phyloP scores from a whole-genome alignment of 2,113 vertebrate species.

The Sigmodon hispidus region DNA sequence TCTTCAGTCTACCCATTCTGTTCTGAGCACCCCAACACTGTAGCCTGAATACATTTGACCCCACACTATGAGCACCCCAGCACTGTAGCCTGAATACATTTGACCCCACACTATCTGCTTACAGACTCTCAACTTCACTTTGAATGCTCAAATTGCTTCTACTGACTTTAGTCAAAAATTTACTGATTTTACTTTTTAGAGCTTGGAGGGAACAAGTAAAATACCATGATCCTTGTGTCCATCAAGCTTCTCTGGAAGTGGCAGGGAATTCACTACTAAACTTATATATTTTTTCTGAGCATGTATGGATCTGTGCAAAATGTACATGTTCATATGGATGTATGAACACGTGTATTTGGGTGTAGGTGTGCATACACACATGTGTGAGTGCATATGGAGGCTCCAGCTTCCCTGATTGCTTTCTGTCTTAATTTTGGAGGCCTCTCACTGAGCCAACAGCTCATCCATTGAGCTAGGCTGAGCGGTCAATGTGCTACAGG shows the following conservation, averaged over 20 bases:
- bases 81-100: background rate
- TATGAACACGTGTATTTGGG: background rate
- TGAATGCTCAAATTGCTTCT: background rate
- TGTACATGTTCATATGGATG: background rate
- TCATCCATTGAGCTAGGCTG: background rate
- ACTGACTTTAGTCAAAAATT: background rate
- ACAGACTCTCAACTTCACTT: background rate
- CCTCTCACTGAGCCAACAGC: background rate
- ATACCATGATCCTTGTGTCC: background rate
- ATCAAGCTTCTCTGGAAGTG: background rate
- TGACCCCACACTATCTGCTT: background rate
- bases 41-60: background rate
- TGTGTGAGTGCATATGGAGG: background rate
- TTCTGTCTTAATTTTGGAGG: background rate
- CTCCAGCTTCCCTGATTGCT: background rate
- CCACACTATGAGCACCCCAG: background rate
- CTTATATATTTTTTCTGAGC: background rate
- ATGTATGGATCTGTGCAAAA: background rate
- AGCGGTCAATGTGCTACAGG: background rate
- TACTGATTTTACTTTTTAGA: background rate
- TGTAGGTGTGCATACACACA: background rate
- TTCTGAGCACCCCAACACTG: background rate
- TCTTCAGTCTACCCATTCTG: background rate
- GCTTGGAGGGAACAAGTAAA: background rate
- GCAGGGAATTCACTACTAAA: background rate